Evolutionary conservation across 2,797 vertebrate genomes (phyloP).

Genomic region (Sebastes paucispinis): DNA sequence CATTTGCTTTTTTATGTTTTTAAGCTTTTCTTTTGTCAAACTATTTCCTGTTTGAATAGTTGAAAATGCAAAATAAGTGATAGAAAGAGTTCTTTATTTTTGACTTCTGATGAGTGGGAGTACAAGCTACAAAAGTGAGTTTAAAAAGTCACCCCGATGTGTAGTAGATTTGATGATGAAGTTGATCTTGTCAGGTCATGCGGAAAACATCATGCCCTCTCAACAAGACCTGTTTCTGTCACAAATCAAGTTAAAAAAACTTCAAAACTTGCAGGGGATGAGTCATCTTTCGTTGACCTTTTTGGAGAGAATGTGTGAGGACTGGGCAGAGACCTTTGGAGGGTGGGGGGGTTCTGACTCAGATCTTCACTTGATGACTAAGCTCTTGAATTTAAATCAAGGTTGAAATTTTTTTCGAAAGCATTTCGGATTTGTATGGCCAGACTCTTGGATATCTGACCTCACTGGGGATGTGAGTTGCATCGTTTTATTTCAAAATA

Average conservation of each 20-base stretch:
- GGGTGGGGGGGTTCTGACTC: neutral
- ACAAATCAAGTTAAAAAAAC: neutral
- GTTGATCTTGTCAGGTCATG: neutral
- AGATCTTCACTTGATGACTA: neutral
- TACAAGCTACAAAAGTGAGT: neutral
- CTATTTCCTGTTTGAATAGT: neutral
- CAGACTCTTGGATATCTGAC: neutral
- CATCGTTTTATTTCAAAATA: neutral
- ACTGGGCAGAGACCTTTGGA: neutral
- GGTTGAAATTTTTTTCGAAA: neutral
- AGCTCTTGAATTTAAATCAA: neutral
- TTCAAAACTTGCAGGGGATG: fast-evolving
- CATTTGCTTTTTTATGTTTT: neutral
- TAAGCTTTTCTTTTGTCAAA: neutral
- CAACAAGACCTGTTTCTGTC: neutral
- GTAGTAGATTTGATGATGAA: neutral
- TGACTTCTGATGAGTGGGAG: neutral
- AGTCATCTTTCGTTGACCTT: neutral
- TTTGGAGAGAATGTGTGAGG: neutral
- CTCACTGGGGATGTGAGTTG: neutral
- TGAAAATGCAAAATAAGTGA: neutral
- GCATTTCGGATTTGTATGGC: neutral
- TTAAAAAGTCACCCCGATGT: neutral
- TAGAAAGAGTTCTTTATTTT: neutral
- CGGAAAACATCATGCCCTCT: neutral